Evolutionary conservation across 2,888 invertebrate genomes (phyloP).

Genomic region (Pristionchus arcanus): DNA sequence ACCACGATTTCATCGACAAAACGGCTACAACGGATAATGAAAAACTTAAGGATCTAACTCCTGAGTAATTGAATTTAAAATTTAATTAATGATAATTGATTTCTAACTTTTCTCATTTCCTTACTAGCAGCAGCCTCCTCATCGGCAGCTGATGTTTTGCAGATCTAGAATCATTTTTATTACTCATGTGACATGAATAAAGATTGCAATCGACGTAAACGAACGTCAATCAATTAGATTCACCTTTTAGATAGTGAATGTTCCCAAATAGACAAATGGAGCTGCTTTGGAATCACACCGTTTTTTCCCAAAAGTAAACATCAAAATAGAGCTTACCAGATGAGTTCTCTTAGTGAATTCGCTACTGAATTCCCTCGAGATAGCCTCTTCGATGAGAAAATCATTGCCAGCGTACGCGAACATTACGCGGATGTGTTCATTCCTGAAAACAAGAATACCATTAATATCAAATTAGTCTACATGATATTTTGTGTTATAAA

Average conservation of each 20-base stretch:
- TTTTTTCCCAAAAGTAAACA: not conserved
- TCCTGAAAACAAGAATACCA: not conserved
- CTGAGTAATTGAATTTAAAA: not conserved
- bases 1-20: too few relatives aligned
- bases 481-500: too few relatives aligned
- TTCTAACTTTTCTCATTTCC: conserved; percentile 8
- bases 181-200: not conserved
- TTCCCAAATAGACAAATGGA: not conserved
- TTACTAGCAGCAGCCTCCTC: conserved; percentile 28
- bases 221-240: not conserved
- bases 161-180: not conserved
- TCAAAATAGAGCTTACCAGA: not conserved
- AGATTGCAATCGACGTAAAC: not conserved
- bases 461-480: too few relatives aligned
- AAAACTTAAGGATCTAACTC: too few relatives aligned
- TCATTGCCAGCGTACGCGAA: conserved; percentile 58
- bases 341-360: conserved; percentile 49
- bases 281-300: not conserved
- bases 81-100: not conserved
- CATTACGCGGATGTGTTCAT: conserved; percentile 56
- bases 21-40: too few relatives aligned
- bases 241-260: not conserved
- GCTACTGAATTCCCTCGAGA: conserved; percentile 54
- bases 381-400: conserved; percentile 56
- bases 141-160: conserved; percentile 1